phyloP scores from a whole-genome alignment of 1,140 invertebrate genomes.

The Drosophila kikkawai region DNA sequence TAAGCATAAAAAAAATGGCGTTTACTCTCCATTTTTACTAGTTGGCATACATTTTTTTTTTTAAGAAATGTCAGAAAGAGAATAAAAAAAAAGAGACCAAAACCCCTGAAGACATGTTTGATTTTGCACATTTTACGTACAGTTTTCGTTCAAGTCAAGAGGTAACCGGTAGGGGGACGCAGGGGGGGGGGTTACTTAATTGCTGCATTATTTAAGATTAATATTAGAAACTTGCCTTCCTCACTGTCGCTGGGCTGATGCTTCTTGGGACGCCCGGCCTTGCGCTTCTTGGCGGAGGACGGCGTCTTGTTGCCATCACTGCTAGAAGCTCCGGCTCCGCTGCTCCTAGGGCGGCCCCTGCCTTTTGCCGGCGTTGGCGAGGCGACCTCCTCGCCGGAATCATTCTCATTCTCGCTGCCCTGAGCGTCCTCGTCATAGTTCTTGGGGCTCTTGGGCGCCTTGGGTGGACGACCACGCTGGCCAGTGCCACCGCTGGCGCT shows the following conservation, averaged over 20 bases:
- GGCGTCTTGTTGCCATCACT: slow-evolving; percentile 33
- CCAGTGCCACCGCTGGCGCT: slow-evolving; percentile 9
- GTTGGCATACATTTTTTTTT: background rate
- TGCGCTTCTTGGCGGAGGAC: slow-evolving; percentile 58
- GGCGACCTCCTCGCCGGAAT: slow-evolving; percentile 12
- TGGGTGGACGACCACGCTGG: slow-evolving; percentile 46
- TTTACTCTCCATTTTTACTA: background rate
- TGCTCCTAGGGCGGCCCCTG: slow-evolving; percentile 65
- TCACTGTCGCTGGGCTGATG: slow-evolving; percentile 66
- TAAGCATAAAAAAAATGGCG: background rate
- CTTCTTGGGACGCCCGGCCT: slow-evolving; percentile 55
- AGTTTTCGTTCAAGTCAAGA: slow-evolving; percentile 1
- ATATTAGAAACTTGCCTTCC: slow-evolving; percentile 29
- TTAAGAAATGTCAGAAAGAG: background rate
- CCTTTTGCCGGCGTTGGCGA: slow-evolving; percentile 48
- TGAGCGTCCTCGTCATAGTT: slow-evolving; percentile 30
- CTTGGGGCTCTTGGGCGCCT: slow-evolving; percentile 23
- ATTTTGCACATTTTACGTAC: slow-evolving; percentile 1
- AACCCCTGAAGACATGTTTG: background rate
- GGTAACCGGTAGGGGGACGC: background rate
- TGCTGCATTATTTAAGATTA: no score
- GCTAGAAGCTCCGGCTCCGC: slow-evolving; percentile 3
- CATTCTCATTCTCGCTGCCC: slow-evolving; percentile 33
- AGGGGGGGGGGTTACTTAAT: background rate
- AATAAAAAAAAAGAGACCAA: background rate